Conservation (phyloP, 2,797 vertebrate genomes). For the Phrynocephalus guinanensis region DNA sequence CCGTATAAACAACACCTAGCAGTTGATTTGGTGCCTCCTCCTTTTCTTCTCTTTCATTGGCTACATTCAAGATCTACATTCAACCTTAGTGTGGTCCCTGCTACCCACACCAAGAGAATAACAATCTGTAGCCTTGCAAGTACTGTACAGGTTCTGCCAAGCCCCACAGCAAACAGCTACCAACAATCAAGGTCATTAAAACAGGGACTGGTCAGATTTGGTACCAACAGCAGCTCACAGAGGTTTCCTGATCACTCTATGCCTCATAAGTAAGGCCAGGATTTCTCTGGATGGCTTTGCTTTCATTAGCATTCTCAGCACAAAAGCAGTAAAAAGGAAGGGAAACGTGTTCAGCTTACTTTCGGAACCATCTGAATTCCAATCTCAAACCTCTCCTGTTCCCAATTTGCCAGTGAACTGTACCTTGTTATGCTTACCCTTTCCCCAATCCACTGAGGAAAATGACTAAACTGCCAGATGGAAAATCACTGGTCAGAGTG, state of each 20-base stretch:
- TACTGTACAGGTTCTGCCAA: neutral
- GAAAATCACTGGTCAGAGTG: neutral
- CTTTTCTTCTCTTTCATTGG: neutral
- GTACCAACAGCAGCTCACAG: neutral
- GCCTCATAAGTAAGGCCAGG: neutral
- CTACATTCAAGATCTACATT: neutral
- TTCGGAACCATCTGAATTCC: neutral
- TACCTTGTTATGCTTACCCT: neutral
- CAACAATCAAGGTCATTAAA: neutral
- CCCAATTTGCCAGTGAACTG: neutral
- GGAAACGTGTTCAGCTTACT: neutral
- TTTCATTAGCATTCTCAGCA: neutral
- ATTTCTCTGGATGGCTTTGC: neutral
- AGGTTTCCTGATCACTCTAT: neutral
- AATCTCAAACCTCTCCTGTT: too few relatives aligned
- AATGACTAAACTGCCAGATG: neutral
- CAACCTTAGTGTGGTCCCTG: neutral
- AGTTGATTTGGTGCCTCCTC: neutral
- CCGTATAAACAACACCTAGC: too few relatives aligned
- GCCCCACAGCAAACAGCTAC: neutral
- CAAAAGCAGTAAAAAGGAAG: neutral
- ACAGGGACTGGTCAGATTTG: too few relatives aligned
- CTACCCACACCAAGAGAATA: too few relatives aligned
- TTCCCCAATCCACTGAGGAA: neutral
- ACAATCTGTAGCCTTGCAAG: neutral